A percentile compares a stretch with the other conserved stretches of the same genome.
Conservation (phyloP, 2,888 invertebrate species). For the Thelaira solivaga region DNA sequence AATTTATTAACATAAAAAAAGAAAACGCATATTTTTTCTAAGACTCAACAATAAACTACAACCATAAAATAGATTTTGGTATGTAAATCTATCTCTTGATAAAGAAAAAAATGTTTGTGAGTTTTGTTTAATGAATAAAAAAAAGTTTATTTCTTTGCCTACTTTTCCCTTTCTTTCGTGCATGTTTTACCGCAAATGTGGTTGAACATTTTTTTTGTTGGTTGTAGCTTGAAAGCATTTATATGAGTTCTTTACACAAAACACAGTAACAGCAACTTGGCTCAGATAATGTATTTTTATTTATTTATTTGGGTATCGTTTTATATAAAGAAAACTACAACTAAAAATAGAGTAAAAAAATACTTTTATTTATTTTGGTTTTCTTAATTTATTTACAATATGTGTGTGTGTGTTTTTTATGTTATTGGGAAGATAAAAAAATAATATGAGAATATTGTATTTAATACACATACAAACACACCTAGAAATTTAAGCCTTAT, state of each 20-base stretch:
- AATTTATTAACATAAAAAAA: background rate
- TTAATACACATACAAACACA: too few relatives aligned
- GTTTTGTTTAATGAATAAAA: background rate
- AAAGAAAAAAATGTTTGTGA: background rate
- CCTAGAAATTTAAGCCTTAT: too few relatives aligned
- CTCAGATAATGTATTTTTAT: slow-evolving; percentile 27
- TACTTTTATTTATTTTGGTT: slow-evolving; percentile 16
- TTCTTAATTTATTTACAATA: background rate
- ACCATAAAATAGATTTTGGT: background rate
- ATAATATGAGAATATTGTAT: too few relatives aligned
- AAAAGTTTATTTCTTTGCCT: background rate
- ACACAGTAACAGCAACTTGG: background rate
- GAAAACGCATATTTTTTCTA: background rate
- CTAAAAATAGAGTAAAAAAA: background rate
- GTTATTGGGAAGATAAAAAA: too few relatives aligned
- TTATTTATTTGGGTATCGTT: slow-evolving; percentile 10
- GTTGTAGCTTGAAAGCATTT: slow-evolving; percentile 12
- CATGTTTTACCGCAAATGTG: slow-evolving; percentile 30
- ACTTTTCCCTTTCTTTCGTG: background rate
- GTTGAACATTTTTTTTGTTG: too few relatives aligned
- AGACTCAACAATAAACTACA: slow-evolving; percentile 1
- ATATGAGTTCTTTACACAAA: slow-evolving; percentile 17
- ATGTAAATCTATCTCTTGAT: background rate
- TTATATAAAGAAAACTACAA: slow-evolving; percentile 3
- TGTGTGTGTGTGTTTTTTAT: too few relatives aligned